These are phyloP conservation scores for Uropetala carovei DNA, from an alignment of 2,888 invertebrate genomes.

Conservation along the genomic window DNA sequence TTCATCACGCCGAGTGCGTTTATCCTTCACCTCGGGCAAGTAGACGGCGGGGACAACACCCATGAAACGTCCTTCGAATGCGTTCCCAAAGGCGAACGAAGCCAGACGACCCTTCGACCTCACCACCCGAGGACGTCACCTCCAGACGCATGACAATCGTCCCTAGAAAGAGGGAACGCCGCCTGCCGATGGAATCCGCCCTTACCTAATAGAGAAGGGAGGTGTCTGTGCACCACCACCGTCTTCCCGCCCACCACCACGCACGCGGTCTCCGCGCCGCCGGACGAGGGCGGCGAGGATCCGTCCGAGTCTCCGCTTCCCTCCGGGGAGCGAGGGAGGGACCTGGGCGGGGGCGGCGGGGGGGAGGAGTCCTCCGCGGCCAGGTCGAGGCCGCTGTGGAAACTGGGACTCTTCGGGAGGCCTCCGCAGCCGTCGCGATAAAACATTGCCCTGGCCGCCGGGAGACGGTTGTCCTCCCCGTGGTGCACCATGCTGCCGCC, in stretches of 20 bases:
- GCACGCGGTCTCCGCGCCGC: conserved; percentile 68
- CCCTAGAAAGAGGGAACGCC: neutral
- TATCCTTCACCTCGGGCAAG: too few species aligned
- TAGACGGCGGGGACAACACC: too few species aligned
- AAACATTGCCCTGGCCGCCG: conserved; percentile 76
- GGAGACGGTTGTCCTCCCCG: conserved; percentile 72
- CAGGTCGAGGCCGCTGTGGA: conserved; percentile 90
- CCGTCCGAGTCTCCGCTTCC: conserved; percentile 71
- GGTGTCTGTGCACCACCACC: conserved; percentile 36
- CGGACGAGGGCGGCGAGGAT: conserved; percentile 76
- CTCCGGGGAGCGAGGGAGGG: conserved; percentile 67
- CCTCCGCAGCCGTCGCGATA: conserved; percentile 73
- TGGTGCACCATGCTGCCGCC: conserved; percentile 70
- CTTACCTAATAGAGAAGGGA: conserved; percentile 54
- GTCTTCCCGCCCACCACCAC: conserved; percentile 44
- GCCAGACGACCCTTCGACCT: too few species aligned
- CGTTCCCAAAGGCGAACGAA: too few species aligned
- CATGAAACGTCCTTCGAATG: too few species aligned
- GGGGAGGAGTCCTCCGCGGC: conserved; percentile 77
- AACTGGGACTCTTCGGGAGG: conserved; percentile 91
- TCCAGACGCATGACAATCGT: too few species aligned
- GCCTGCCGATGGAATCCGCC: neutral
- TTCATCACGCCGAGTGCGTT: too few species aligned
- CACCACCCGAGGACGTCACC: too few species aligned
- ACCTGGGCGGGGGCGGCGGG: conserved; percentile 70